Percentiles rank a stretch among this genome's conserved stretches.
Evolutionary conservation across 2,797 vertebrate species (phyloP).

Genomic region (Gambusia yucatana): DNA sequence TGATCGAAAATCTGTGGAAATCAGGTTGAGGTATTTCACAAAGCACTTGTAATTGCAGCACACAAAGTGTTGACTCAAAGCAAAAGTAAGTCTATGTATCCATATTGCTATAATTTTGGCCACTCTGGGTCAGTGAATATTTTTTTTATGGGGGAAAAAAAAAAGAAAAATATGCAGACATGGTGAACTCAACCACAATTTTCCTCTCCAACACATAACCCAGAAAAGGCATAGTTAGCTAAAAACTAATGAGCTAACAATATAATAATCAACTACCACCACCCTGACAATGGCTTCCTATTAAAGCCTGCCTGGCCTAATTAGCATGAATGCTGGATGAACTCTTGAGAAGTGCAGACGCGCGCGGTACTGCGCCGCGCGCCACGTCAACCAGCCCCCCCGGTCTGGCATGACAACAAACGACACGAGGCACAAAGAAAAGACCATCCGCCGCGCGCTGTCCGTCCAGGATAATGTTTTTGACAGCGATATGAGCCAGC

Average conservation of each 20-base stretch:
- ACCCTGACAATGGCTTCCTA: constrained; percentile 37
- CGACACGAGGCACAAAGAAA: constrained; percentile 62
- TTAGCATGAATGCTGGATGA: constrained; percentile 77
- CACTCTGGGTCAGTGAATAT: not conserved
- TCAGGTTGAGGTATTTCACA: not conserved
- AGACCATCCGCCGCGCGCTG: constrained; percentile 37
- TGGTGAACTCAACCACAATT: not conserved
- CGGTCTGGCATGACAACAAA: constrained; percentile 75
- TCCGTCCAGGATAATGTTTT: constrained; percentile 47
- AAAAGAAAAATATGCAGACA: not conserved
- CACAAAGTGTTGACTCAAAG: not conserved
- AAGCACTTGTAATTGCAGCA: not conserved
- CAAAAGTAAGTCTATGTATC: not conserved
- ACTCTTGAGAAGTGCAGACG: constrained; percentile 53
- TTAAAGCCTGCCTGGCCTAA: constrained; percentile 48
- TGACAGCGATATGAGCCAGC: constrained; percentile 50
- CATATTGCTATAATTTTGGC: not conserved
- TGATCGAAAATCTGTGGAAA: not conserved
- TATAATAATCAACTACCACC: constrained; percentile 39
- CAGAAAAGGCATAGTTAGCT: constrained; percentile 38
- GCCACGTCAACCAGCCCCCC: constrained; percentile 63
- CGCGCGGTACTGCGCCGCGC: constrained; percentile 33
- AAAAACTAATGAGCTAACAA: constrained; percentile 41
- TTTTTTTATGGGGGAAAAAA: not conserved
- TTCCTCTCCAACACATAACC: not conserved